These are phyloP conservation scores for Acronicta leporina DNA, from an alignment of 2,888 invertebrate species.

Conservation along the genomic window DNA sequence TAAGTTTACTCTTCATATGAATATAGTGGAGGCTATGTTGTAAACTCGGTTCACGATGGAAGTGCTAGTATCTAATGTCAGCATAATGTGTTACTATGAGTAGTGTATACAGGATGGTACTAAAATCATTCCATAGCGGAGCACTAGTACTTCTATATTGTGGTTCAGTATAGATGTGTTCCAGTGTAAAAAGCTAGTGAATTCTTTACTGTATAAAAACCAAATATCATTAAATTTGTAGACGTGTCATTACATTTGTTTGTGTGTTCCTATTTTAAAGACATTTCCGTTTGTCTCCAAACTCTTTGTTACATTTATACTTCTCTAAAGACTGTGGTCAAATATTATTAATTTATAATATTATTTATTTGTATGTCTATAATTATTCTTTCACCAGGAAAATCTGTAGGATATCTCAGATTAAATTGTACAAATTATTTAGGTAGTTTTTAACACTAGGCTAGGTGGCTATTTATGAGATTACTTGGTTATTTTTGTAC, in stretches of 20 bases:
- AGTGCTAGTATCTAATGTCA: conserved; percentile 63
- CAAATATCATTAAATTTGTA: conserved; percentile 78
- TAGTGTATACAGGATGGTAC: conserved; percentile 62
- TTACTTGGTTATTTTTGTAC: conserved; percentile 82
- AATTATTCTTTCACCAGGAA: conserved; percentile 78
- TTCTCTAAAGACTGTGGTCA: conserved; percentile 85
- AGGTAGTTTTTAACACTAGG: conserved; percentile 75
- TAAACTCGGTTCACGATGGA: conserved; percentile 65
- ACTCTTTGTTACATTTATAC: conserved; percentile 75
- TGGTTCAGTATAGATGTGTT: conserved; percentile 52
- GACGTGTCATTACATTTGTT: conserved; percentile 68
- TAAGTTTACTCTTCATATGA: conserved; percentile 71
- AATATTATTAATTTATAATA: conserved; percentile 84
- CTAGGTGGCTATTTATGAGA: conserved; percentile 87
- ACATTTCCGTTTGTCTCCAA: conserved; percentile 75
- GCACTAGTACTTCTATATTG: conserved; percentile 63
- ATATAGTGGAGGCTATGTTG: conserved; percentile 81
- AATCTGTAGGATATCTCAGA: conserved; percentile 77
- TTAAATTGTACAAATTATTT: conserved; percentile 88
- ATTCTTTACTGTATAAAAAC: conserved; percentile 71
- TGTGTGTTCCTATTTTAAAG: conserved; percentile 84
- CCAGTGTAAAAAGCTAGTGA: conserved; percentile 60
- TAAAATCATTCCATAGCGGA: conserved; percentile 77
- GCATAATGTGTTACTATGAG: conserved; percentile 37
- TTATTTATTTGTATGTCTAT: conserved; percentile 87